Conservation (phyloP, 1,140 invertebrate genomes). For the Physella acuta region DNA sequence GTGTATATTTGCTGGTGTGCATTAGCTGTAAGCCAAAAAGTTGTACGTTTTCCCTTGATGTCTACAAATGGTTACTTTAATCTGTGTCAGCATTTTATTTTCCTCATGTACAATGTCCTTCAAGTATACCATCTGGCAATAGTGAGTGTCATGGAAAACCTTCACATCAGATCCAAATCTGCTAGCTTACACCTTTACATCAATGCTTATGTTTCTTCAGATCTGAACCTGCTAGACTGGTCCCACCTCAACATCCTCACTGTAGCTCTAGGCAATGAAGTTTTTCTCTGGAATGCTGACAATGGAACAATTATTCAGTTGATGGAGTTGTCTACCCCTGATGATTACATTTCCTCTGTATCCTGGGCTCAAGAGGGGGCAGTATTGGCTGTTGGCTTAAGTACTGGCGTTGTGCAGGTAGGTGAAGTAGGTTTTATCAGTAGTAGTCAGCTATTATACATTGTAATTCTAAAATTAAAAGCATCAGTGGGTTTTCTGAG, state of each 20-base stretch:
- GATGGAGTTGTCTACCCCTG: slow-evolving; percentile 69
- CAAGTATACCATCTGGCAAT: too few relatives aligned
- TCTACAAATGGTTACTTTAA: too few relatives aligned
- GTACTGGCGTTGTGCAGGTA: slow-evolving; percentile 65
- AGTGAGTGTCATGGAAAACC: too few relatives aligned
- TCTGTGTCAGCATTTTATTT: too few relatives aligned
- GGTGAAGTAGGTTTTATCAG: slow-evolving; percentile 5
- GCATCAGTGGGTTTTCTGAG: background rate
- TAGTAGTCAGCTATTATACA: too few relatives aligned
- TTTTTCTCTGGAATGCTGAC: slow-evolving; percentile 94
- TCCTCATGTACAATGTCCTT: too few relatives aligned
- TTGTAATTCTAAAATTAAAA: background rate
- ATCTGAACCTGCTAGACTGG: slow-evolving; percentile 96
- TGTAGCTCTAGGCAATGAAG: slow-evolving; percentile 79
- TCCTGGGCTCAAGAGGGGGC: slow-evolving; percentile 89
- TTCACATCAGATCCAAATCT: too few relatives aligned
- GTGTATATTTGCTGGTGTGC: too few relatives aligned
- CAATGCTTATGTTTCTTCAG: slow-evolving; percentile 65
- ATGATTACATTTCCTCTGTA: slow-evolving; percentile 81
- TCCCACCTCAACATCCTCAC: slow-evolving; percentile 85
- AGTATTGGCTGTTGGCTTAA: slow-evolving; percentile 85
- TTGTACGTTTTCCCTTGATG: too few relatives aligned
- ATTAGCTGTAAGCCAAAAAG: too few relatives aligned
- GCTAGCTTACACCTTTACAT: too few relatives aligned
- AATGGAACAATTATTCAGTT: slow-evolving; percentile 82